Evolutionary conservation across 1,140 invertebrate species (phyloP).

Genomic region (Geopemphigus sp.): DNA sequence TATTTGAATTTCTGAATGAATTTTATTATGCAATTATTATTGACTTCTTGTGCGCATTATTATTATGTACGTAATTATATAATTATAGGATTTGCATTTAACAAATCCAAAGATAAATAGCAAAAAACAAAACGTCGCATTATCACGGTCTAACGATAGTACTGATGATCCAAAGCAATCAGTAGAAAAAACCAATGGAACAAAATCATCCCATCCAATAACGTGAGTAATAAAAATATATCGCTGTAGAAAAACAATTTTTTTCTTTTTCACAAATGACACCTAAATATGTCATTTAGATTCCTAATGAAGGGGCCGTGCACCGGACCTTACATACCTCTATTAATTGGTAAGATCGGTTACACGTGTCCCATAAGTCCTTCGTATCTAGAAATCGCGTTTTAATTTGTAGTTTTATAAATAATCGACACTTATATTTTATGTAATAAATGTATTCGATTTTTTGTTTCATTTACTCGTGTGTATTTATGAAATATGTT

Average conservation of each 20-base stretch:
- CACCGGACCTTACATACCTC: conserved; percentile 48
- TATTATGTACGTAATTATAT: not conserved
- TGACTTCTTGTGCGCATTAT: not conserved
- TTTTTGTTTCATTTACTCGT: conserved; percentile 40
- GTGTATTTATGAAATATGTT: conserved; percentile 24
- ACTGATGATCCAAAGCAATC: conserved; percentile 23
- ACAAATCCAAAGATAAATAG: conserved; percentile 45
- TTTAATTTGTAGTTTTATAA: conserved; percentile 11
- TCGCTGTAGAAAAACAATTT: not conserved
- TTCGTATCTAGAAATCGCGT: conserved; percentile 27
- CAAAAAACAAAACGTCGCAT: conserved; percentile 25
- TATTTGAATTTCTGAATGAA: not conserved
- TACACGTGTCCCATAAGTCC: conserved; percentile 37
- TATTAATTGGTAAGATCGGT: conserved; percentile 46
- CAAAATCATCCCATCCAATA: conserved; percentile 30
- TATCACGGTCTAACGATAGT: conserved; percentile 12
- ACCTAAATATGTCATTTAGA: conserved; percentile 32
- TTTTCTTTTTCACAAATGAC: conserved; percentile 28
- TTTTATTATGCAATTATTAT: not conserved
- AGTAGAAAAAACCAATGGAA: conserved; percentile 23
- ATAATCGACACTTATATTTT: not conserved
- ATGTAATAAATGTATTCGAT: not conserved
- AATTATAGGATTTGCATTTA: conserved; percentile 35
- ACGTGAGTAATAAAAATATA: conserved; percentile 20
- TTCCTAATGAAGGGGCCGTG: conserved; percentile 48